Conservation (phyloP, 2,113 vertebrate species). For the Paratilapia polleni region DNA sequence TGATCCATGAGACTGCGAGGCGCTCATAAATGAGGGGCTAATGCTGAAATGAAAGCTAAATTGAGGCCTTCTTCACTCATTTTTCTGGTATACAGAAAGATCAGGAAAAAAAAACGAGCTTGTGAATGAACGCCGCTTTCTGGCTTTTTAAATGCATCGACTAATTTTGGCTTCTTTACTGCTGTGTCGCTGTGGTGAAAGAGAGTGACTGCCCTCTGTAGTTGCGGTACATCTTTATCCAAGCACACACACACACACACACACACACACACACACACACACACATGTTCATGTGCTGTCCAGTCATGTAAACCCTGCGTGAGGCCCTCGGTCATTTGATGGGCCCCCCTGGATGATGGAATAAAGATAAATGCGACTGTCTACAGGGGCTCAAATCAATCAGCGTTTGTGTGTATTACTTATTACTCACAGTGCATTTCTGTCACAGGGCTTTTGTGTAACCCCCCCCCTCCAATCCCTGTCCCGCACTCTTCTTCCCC, state of each 20-base stretch:
- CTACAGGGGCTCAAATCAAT: constrained; percentile 82
- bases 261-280: neutral
- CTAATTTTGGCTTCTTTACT: neutral
- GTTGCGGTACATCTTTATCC: neutral
- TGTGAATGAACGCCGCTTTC: neutral
- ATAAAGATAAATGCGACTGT: constrained; percentile 84
- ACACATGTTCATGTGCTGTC: constrained; percentile 49
- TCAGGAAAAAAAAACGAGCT: no score
- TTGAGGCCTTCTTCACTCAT: constrained; percentile 21
- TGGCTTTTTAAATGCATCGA: neutral
- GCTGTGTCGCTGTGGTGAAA: neutral
- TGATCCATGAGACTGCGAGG: constrained; percentile 52
- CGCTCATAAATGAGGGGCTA: constrained; percentile 52
- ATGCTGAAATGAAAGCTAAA: constrained; percentile 47
- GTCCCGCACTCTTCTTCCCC: constrained; percentile 52
- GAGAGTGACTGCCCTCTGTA: neutral
- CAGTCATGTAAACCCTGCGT: constrained; percentile 70
- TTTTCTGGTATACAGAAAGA: neutral
- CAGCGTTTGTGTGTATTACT: constrained; percentile 86
- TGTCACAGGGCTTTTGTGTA: constrained; percentile 80
- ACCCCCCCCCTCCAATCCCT: constrained; percentile 67
- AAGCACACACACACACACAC: neutral
- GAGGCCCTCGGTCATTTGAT: constrained; percentile 74
- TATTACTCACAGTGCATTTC: constrained; percentile 85
- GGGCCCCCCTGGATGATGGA: constrained; percentile 77